Evolutionary conservation across 2,113 vertebrate species (phyloP).

Genomic region (Rhabdomys dilectus): DNA sequence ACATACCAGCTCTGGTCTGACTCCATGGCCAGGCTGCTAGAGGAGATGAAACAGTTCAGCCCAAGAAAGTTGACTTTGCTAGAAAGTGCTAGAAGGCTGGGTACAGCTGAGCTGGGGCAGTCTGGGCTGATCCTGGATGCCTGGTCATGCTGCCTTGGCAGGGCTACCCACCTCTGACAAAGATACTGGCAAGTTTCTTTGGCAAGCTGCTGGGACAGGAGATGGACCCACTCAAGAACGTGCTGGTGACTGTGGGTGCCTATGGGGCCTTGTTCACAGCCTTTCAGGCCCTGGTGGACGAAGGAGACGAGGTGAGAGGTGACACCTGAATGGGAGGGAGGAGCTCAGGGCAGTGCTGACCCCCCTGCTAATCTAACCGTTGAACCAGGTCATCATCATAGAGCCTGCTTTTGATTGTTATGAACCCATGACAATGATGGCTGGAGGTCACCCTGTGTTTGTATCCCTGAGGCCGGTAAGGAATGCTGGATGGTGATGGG

Average conservation of each 20-base stretch:
- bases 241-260: constrained; percentile 96
- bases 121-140: fast-evolving
- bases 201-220: constrained; percentile 90
- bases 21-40: neutral
- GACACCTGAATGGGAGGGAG: neutral
- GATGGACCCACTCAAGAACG: constrained; percentile 90
- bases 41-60: neutral
- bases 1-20: neutral
- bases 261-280: constrained; percentile 95
- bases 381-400: constrained; percentile 94
- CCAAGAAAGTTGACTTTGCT: neutral
- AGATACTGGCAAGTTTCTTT: constrained; percentile 92
- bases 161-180: constrained; percentile 94
- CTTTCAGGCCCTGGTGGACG: constrained; percentile 94
- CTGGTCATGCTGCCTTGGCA: constrained; percentile 77
- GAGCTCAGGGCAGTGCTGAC: neutral
- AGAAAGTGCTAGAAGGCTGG: neutral
- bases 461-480: constrained; percentile 93
- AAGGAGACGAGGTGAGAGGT: constrained; percentile 93
- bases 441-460: constrained; percentile 92
- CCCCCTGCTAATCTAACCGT: neutral
- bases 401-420: constrained; percentile 99
- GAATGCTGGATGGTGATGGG: neutral
- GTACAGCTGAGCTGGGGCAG: neutral
- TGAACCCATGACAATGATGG: constrained; percentile 95